phyloP scores from a whole-genome alignment of 2,888 invertebrate genomes.

The Linnaemya tessellans region DNA sequence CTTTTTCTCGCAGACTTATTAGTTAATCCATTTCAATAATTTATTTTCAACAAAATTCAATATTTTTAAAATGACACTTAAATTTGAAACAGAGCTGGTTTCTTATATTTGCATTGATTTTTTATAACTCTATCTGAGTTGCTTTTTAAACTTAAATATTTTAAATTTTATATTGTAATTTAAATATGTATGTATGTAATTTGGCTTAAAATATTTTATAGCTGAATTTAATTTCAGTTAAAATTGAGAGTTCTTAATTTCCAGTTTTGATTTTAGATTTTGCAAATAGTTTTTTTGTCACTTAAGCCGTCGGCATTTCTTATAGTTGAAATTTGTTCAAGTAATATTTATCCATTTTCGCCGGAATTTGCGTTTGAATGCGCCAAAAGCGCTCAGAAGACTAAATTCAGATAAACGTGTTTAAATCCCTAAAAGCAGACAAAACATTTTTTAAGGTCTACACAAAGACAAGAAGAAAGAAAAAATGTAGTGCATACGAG shows the following conservation, averaged over 20 bases:
- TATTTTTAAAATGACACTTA: too few relatives aligned
- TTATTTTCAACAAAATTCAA: too few relatives aligned
- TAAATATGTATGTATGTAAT: background rate
- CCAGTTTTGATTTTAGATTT: background rate
- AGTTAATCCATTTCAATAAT: too few relatives aligned
- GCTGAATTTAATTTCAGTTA: background rate
- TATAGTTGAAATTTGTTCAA: background rate
- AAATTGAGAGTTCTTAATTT: too few relatives aligned
- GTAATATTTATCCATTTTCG: background rate
- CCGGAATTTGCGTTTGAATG: conserved; percentile 76
- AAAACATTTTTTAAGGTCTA: conserved; percentile 43
- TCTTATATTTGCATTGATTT: too few relatives aligned
- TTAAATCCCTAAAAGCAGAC: conserved; percentile 69
- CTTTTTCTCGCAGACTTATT: too few relatives aligned
- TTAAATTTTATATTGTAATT: background rate
- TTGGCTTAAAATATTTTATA: too few relatives aligned
- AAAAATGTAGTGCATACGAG: conserved; percentile 33
- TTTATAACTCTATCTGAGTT: too few relatives aligned
- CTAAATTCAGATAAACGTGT: conserved; percentile 76
- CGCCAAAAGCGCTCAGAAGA: conserved; percentile 81
- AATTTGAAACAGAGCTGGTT: too few relatives aligned
- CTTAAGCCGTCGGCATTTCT: conserved; percentile 51
- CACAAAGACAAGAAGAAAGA: conserved; percentile 23
- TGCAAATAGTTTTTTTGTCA: background rate
- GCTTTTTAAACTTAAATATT: background rate